A percentile compares a stretch with the other conserved stretches of the same genome.
phyloP scores from a whole-genome alignment of 2,888 invertebrate genomes.

The Neuroscelio doddi region DNA sequence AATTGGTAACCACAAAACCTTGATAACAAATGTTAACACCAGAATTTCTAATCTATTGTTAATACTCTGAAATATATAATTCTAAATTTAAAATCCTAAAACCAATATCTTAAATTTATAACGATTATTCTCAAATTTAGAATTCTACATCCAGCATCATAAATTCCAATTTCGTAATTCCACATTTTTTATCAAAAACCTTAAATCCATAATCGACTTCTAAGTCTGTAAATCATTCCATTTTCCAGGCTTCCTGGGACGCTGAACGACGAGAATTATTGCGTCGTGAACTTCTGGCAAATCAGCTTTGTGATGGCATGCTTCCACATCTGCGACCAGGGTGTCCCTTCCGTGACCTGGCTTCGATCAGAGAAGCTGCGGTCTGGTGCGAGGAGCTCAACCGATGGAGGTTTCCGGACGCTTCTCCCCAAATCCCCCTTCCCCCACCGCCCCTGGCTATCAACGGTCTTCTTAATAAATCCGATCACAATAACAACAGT shows the following conservation, averaged over 20 bases:
- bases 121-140: too few species aligned
- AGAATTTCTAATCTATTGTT: too few species aligned
- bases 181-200: not conserved
- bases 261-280: conserved; percentile 68
- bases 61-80: too few species aligned
- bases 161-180: not conserved
- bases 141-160: too few species aligned
- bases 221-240: too few species aligned
- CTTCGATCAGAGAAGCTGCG: conserved; percentile 60
- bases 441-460: conserved; percentile 51
- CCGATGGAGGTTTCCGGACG: conserved; percentile 68
- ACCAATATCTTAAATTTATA: too few species aligned
- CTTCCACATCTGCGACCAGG: conserved; percentile 67
- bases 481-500: conserved; percentile 61
- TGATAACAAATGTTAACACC: too few species aligned
- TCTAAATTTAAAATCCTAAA: too few species aligned
- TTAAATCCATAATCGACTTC: too few species aligned
- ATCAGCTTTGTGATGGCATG: conserved; percentile 70
- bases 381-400: conserved; percentile 68
- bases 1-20: too few species aligned
- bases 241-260: conserved; percentile 66
- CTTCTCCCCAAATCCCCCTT: conserved; percentile 64
- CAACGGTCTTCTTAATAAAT: conserved; percentile 53
- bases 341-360: conserved; percentile 67
- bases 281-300: conserved; percentile 65